A percentile compares a stretch with the other conserved stretches of the same genome.
Conservation (phyloP, 2,888 invertebrate genomes). For the Leptinotarsa rubiginosa region DNA sequence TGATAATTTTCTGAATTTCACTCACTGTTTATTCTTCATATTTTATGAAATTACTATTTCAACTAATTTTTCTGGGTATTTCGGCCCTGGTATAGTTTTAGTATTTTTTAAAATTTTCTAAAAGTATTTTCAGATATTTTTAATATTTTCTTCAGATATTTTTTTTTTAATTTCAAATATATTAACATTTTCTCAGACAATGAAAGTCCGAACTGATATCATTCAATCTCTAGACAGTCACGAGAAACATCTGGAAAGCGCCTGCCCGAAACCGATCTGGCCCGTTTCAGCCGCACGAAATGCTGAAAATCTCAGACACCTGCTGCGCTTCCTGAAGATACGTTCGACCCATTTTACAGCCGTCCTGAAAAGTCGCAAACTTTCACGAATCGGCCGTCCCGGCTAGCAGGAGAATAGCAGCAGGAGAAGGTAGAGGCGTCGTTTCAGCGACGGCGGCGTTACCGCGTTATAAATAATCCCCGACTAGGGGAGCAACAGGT, state of each 20-base stretch:
- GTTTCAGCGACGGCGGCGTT: slow-evolving; percentile 33
- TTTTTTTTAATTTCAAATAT: too few relatives aligned
- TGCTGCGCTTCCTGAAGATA: slow-evolving; percentile 28
- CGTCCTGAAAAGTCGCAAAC: slow-evolving; percentile 41
- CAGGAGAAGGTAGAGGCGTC: slow-evolving; percentile 26
- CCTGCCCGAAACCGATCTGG: neutral
- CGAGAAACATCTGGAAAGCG: neutral
- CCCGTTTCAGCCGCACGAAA: neutral
- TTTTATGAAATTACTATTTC: too few relatives aligned
- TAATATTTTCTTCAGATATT: too few relatives aligned
- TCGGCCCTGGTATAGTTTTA: too few relatives aligned
- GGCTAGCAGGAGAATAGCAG: slow-evolving; percentile 42
- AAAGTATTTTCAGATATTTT: too few relatives aligned
- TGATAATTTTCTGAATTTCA: too few relatives aligned
- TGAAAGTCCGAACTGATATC: neutral
- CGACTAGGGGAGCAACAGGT: slow-evolving; percentile 24
- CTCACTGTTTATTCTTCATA: too few relatives aligned
- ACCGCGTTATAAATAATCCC: slow-evolving; percentile 9
- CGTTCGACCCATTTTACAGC: slow-evolving; percentile 10
- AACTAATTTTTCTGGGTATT: too few relatives aligned
- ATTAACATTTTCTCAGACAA: too few relatives aligned
- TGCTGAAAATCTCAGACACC: slow-evolving; percentile 22
- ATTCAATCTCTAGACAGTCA: neutral
- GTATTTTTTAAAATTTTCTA: too few relatives aligned
- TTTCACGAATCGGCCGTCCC: slow-evolving; percentile 46